These are phyloP conservation scores for Phalanger gymnotis DNA, from an alignment of 2,797 vertebrate species.

Conservation along the genomic window DNA sequence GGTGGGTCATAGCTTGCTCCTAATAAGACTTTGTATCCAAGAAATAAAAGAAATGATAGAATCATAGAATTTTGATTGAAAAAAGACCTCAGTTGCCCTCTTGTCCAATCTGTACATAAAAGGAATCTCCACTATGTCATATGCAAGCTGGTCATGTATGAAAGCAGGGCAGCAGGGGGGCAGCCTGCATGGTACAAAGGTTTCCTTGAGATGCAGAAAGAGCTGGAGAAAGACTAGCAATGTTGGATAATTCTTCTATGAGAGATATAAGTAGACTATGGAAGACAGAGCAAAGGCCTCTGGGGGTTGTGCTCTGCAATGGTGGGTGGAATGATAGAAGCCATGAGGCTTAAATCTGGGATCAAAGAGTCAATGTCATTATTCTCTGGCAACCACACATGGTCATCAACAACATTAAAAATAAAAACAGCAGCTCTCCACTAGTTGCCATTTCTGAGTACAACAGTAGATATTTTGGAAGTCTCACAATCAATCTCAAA, in stretches of 20 bases:
- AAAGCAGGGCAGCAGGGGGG: not conserved
- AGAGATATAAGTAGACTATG: not conserved
- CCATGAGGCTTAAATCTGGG: not conserved
- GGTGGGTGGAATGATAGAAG: not conserved
- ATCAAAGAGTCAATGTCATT: not conserved
- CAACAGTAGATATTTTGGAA: not conserved
- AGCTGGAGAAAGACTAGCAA: not conserved
- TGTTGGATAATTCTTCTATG: not conserved
- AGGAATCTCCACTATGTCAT: not conserved
- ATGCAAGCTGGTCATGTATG: not conserved
- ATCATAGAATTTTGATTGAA: not conserved
- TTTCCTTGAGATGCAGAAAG: not conserved
- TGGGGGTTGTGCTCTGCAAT: not conserved
- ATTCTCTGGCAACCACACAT: not conserved
- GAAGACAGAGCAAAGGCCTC: not conserved
- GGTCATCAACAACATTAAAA: not conserved
- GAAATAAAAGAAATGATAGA: not conserved
- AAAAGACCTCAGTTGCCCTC: not conserved
- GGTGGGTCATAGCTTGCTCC: not conserved
- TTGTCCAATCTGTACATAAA: not conserved
- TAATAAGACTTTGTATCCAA: not conserved
- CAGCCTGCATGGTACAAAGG: not conserved
- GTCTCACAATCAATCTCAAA: conserved; percentile 20
- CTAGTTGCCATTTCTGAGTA: not conserved
- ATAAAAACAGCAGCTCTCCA: not conserved